Evolutionary conservation across 2,888 invertebrate species (phyloP).

Genomic region (Cryptus viduatorius): DNA sequence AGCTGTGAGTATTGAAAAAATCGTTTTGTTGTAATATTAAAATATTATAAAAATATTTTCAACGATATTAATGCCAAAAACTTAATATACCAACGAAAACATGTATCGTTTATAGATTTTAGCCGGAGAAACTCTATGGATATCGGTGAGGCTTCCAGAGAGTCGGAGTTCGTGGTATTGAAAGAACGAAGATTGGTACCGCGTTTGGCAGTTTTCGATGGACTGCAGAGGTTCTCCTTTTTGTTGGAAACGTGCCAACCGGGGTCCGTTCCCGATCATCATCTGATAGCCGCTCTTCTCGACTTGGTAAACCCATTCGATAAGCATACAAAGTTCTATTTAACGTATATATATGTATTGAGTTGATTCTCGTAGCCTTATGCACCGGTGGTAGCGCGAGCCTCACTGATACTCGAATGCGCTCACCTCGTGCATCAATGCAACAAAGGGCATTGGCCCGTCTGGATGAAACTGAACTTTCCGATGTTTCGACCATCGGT

Average conservation of each 20-base stretch:
- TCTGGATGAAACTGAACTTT: constrained; percentile 97
- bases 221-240: constrained; percentile 95
- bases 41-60: background rate
- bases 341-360: background rate
- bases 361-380: constrained; percentile 88
- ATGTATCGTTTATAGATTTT: constrained; percentile 85
- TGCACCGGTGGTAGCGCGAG: constrained; percentile 97
- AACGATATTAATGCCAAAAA: background rate
- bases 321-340: constrained; percentile 84
- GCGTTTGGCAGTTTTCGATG: constrained; percentile 92
- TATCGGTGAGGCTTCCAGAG: constrained; percentile 91
- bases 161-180: constrained; percentile 94
- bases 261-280: constrained; percentile 98
- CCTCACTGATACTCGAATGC: constrained; percentile 96
- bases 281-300: constrained; percentile 96
- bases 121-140: constrained; percentile 94
- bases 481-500: constrained; percentile 91
- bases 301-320: constrained; percentile 96
- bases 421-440: constrained; percentile 98
- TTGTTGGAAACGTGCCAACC: constrained; percentile 98
- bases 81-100: background rate
- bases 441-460: constrained; percentile 99
- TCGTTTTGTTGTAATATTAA: background rate
- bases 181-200: constrained; percentile 95
- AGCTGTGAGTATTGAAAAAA: constrained; percentile 87